Base-by-base conservation (phyloP, 2,888 invertebrate species). In the Drosophila pegasa region DNA sequence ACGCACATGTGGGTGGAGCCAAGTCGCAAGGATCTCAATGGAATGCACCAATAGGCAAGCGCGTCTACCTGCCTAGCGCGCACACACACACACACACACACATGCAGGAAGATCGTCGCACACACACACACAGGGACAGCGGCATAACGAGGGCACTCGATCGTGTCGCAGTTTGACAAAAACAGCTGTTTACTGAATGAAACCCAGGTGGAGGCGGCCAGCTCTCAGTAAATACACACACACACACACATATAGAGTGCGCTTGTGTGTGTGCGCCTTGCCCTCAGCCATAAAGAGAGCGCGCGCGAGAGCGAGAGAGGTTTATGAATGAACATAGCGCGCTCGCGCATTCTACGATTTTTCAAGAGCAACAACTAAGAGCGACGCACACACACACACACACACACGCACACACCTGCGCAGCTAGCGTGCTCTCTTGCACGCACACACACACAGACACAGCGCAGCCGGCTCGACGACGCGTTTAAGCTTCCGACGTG, bases 401-500 rank as follows among this genome's bases (percentile, higher is more conserved):
- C n/a, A 16, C 20, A 10, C 47, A 20, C 37, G 31, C 71, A 40
- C 67, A 50, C 65, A 61, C 70, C 55, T 70, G 58, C 25, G 54
- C 63, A 55, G 43, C 38, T 31, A 54, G 7, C 48, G 31, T 20
- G 14, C 52, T 38, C 52, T 52, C 29, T 52, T 52, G 38, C 52
- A 18, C 52, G 9, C 52, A 27, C 38, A 35, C 8, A 18, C 51
- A 54, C 52, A 27, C 38, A 35, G 4, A 18, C 51, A 54, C 27
- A 37, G 54, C 50, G 58, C 14, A 50, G 50, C 50, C 50, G 50
- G 50, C 50, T 43, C 79, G 78, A 31, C 88, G 20, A 33, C 88
- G 29, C 48, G 48, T 90, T 91, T 90, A 91, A 92, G 90, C 91
- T 92, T 91, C 86, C 89, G 91, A 88, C 89, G 16, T 87, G 40